These are phyloP conservation scores for Drosophila subobscura DNA, from an alignment of 1,140 invertebrate species.

Conservation along the genomic window DNA sequence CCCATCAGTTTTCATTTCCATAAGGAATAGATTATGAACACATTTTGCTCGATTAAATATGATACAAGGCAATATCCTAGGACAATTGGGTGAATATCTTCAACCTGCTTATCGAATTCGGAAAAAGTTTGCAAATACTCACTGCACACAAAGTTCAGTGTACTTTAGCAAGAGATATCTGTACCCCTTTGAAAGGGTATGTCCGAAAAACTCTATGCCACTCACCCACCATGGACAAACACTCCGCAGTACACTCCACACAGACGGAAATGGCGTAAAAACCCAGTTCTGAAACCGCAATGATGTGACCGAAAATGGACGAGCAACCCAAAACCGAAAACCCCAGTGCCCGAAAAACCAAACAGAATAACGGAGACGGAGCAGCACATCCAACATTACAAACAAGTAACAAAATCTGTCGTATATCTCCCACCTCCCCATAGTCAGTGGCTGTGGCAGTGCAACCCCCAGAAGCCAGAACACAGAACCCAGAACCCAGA, in stretches of 20 bases:
- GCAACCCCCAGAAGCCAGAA: slow-evolving; percentile 33
- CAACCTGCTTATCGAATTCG: no score
- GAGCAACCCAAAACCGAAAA: neutral
- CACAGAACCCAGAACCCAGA: slow-evolving; percentile 30
- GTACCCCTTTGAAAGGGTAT: neutral
- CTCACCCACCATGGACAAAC: slow-evolving; percentile 30
- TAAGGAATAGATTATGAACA: no score
- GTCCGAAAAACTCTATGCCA: slow-evolving; percentile 1
- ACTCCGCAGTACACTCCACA: neutral
- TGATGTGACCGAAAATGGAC: slow-evolving; percentile 43
- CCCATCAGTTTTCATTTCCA: no score
- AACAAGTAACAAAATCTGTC: slow-evolving; percentile 27
- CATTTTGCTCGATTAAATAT: no score
- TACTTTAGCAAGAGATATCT: no score
- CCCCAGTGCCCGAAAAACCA: neutral
- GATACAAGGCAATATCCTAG: no score
- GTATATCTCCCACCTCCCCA: neutral
- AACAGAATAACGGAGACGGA: slow-evolving; percentile 12
- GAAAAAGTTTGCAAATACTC: no score
- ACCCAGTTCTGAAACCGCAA: slow-evolving; percentile 60
- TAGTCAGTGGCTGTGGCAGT: no score
- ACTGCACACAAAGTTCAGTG: no score
- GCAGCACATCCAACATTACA: slow-evolving; percentile 55
- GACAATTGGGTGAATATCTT: no score
- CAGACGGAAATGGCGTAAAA: slow-evolving; percentile 36